phyloP scores from a whole-genome alignment of 2,113 vertebrate genomes.

The Mesocricetus auratus region DNA sequence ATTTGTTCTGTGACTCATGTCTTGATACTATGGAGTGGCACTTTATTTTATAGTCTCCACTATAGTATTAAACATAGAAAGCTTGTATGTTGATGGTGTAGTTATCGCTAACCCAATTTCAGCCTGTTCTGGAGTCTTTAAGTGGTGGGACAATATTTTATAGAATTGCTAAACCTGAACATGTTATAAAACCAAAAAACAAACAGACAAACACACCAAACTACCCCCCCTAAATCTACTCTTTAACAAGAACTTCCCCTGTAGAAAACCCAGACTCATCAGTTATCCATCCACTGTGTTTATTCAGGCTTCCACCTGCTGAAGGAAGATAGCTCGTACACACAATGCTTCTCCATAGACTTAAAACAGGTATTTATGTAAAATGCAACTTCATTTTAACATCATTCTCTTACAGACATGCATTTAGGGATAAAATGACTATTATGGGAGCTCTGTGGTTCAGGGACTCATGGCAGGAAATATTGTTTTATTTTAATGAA shows the following conservation, averaged over 20 bases:
- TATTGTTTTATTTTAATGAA: background rate
- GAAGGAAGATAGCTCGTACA: background rate
- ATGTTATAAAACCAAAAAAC: background rate
- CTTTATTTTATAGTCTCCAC: background rate
- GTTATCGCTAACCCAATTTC: background rate
- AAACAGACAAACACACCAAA: background rate
- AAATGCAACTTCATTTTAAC: background rate
- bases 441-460: background rate
- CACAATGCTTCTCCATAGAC: background rate
- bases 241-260: background rate
- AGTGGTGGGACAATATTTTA: background rate
- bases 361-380: background rate
- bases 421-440: background rate
- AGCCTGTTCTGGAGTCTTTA: background rate
- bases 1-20: background rate
- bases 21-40: background rate
- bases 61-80: conserved; percentile 25
- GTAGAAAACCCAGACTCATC: background rate
- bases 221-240: background rate
- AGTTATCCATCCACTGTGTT: background rate
- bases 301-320: background rate
- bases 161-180: background rate
- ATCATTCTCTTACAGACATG: background rate
- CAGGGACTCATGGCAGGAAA: background rate
- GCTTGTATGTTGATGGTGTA: background rate